Evolutionary conservation across 2,888 invertebrate species (phyloP).

Genomic region (Ligdia adustata): DNA sequence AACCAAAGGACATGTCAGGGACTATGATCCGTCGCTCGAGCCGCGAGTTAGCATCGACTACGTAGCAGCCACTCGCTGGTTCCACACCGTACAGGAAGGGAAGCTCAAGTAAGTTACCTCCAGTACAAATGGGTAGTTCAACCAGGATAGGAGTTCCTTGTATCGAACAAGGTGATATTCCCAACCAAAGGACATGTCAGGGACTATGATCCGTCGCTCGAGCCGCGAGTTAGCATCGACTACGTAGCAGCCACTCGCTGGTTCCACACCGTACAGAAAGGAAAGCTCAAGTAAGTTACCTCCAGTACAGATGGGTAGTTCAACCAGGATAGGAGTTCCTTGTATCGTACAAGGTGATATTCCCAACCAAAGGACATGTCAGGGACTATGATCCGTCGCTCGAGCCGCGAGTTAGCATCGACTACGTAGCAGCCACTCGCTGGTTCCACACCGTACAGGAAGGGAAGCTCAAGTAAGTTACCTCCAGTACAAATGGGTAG

Average conservation of each 20-base stretch:
- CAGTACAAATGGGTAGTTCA: neutral
- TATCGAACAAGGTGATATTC: constrained; percentile 41
- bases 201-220: constrained; percentile 82
- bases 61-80: constrained; percentile 84
- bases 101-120: constrained; percentile 43
- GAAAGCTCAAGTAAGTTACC: constrained; percentile 45
- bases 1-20: constrained; percentile 73
- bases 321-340: constrained; percentile 44
- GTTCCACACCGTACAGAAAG: constrained; percentile 61
- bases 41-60: constrained; percentile 85
- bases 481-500: neutral
- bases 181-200: constrained; percentile 67
- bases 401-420: constrained; percentile 83
- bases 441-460: constrained; percentile 69
- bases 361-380: constrained; percentile 60
- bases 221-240: constrained; percentile 84
- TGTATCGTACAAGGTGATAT: constrained; percentile 40
- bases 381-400: constrained; percentile 84
- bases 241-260: constrained; percentile 85
- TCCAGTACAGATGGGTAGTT: neutral
- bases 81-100: constrained; percentile 52
- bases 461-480: constrained; percentile 47
- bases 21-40: constrained; percentile 82
- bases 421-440: constrained; percentile 84
- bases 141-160: constrained; percentile 42